Evolutionary conservation across 2,797 vertebrate genomes (phyloP), one percentile per base, ranked within the genome.

Genomic region (Peromyscus attwateri): DNA sequence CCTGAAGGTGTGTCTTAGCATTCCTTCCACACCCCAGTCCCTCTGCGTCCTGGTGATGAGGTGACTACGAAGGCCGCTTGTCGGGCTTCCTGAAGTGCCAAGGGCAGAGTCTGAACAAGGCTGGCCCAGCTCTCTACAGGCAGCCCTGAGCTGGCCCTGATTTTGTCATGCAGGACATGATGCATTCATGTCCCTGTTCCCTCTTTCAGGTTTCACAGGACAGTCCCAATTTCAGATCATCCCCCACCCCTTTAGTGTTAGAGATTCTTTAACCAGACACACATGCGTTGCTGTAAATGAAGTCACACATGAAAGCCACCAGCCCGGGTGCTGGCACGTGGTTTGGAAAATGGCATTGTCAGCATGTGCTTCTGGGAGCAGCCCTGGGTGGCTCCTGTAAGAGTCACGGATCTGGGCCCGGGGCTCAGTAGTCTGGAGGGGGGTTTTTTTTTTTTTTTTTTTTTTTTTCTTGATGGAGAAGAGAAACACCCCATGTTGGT

Each of bases 21-120:
- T 43, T 68, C 49, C 71, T 64, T 34, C 57, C 57, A 80, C 66
- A 87, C 52, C 71, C 25, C 21, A 5, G 31, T 19, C 43, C 66
- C 64, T 25, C 21, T 9, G 27, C 0, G 0, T 31, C 0, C 0
- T 29, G 3, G 49, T 4, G 10, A 8, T 0, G 43, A 49, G 13
- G 13, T 0, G 4, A 31, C n/a, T 14, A 9, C 6, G 46, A 49
- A 5, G 37, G 57, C 23, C 13, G 23, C 25, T 31, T 29, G 85
- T 31, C 70, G 31, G 52, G 43, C 64, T n/a, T 87, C 43, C 43
- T 49, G 49, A 49, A 16, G 83, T 25, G 46, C 31, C 83, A 66
- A 46, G 82, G 82, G 40, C 8, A 25, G 34, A 71, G 84, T 19
- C 64, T 70, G 34, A 13, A 71, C 62, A 37, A 57, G 52, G 52